A percentile compares a stretch with the other conserved stretches of the same genome.
These are phyloP conservation scores for Fopius arisanus DNA, from an alignment of 1,140 invertebrate species.

Conservation along the genomic window DNA sequence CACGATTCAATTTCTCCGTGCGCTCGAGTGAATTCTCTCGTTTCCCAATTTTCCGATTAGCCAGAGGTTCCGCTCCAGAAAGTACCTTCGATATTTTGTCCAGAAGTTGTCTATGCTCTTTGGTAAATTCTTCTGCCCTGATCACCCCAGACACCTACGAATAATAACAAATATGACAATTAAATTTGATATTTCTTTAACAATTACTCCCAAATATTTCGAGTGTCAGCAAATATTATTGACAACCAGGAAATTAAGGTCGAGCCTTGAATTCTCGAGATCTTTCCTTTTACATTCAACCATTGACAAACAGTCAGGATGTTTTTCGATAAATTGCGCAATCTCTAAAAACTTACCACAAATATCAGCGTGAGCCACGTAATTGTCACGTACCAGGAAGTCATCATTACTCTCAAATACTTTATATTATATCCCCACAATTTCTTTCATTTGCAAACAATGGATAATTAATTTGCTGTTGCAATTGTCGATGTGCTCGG, in stretches of 20 bases:
- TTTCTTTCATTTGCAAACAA: neutral
- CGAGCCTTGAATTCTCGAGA: neutral
- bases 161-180: too few relatives aligned
- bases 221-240: too few relatives aligned
- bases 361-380: neutral
- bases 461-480: neutral
- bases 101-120: slow-evolving; percentile 37
- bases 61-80: neutral
- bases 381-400: slow-evolving; percentile 4
- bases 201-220: too few relatives aligned
- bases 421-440: neutral
- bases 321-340: neutral
- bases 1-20: slow-evolving; percentile 41
- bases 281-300: too few relatives aligned
- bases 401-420: neutral
- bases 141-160: neutral
- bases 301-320: neutral
- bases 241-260: too few relatives aligned
- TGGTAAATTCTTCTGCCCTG: slow-evolving; percentile 31
- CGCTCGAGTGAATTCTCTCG: slow-evolving; percentile 23
- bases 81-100: slow-evolving; percentile 34
- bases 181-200: too few relatives aligned
- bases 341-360: slow-evolving; percentile 4
- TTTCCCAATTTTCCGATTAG: neutral
- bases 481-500: neutral